These are phyloP conservation scores for Ptychoptera albimana DNA, from an alignment of 2,888 invertebrate species.

Conservation along the genomic window DNA sequence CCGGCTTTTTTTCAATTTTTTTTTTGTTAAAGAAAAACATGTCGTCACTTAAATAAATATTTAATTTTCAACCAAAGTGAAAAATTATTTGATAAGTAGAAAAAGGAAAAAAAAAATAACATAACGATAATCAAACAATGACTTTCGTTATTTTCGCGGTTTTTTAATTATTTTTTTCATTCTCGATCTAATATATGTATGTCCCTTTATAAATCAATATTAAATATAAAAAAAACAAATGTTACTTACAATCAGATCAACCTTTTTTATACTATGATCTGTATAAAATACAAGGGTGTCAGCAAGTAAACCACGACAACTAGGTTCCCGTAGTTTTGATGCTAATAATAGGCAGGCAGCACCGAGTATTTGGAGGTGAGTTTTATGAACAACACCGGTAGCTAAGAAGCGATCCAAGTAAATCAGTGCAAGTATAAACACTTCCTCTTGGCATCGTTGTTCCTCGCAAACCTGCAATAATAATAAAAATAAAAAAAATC, in stretches of 20 bases:
- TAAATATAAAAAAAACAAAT: slow-evolving; percentile 17
- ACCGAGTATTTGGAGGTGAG: slow-evolving; percentile 80
- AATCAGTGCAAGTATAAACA: slow-evolving; percentile 82
- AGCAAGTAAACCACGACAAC: slow-evolving; percentile 53
- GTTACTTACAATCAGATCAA: slow-evolving; percentile 84
- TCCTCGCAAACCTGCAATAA: slow-evolving; percentile 76
- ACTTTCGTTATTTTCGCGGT: no score
- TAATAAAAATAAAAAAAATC: neutral
- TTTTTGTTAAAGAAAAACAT: no score
- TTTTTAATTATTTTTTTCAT: no score
- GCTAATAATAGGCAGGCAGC: slow-evolving; percentile 84
- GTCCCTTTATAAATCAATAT: no score
- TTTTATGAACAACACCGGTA: slow-evolving; percentile 64
- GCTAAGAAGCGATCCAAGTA: slow-evolving; percentile 89
- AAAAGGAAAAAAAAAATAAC: no score
- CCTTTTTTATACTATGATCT: slow-evolving; percentile 76
- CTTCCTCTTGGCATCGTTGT: slow-evolving; percentile 82
- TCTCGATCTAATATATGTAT: no score
- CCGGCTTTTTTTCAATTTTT: no score
- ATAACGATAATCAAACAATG: no score
- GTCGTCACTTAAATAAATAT: no score
- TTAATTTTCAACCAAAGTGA: no score
- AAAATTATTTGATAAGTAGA: no score
- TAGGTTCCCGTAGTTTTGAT: slow-evolving; percentile 81
- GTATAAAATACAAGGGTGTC: slow-evolving; percentile 82